Evolutionary conservation across 2,113 vertebrate genomes (phyloP), one percentile per base, ranked within the genome.

Genomic region (Mobula birostris): DNA sequence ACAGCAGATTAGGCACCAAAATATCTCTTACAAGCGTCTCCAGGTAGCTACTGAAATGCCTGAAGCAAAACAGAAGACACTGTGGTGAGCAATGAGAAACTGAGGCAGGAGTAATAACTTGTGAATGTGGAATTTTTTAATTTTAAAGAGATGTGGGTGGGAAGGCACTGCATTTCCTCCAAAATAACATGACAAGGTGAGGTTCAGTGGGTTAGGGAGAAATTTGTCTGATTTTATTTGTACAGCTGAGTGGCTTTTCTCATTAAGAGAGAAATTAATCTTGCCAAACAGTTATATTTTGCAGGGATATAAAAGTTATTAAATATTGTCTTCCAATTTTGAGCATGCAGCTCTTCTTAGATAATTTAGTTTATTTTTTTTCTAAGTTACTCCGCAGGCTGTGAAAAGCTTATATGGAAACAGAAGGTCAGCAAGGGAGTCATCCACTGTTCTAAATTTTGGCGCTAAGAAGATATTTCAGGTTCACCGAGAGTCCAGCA

Each of bases 1-100:
- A 99, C 96, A 98, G 98, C 96, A 99, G 97, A 96, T 97, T 99
- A 91, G 99, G 98, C 95, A 97, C 96, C 95, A 99, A 94, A 78
- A 98, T 95, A 90, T 99, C 97, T 94, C 96, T 95, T 92, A 98
- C 95, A 95, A 99, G 96, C 27, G 94, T 95, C 96, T 98, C 97
- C 1, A 98, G 96, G 96, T 98, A 96, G 29, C 95, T 94, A 70
- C 95, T 94, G 95, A 99, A 98, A 95, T 95, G 95, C 95, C 99
- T 99, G 96, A 7, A 95, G 95, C 78, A 91, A 95, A 94, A 94
- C 95, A 96, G 94, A 66, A 66, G 74, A 94, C 74, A 94, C 29
- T n/a, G 76, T 58, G 63, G 61, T 94, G 58, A 94, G 74, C 56
- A 80, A 61, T n/a, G 56, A 58, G 70, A 78, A 74, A 74, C 91